Conservation (phyloP, 2,888 invertebrate species). For the Cantharis flavilabris region DNA sequence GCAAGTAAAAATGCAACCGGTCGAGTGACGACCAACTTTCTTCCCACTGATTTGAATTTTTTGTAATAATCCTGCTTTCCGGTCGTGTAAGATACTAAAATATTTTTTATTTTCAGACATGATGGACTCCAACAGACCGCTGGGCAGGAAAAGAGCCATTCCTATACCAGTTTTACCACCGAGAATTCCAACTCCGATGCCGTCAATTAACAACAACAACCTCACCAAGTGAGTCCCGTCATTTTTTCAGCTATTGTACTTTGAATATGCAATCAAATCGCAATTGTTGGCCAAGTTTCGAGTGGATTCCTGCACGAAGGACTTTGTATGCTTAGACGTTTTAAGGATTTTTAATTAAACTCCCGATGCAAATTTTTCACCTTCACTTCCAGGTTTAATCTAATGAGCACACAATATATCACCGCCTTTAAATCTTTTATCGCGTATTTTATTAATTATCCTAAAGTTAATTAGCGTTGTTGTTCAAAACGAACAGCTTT, state of each 20-base stretch:
- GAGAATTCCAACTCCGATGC: conserved; percentile 63
- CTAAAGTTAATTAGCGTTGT: background rate
- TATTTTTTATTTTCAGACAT: background rate
- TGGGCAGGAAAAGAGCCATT: conserved; percentile 46
- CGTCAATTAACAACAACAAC: conserved; percentile 56
- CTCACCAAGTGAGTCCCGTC: conserved; percentile 51
- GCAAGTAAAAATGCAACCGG: background rate
- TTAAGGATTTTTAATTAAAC: background rate
- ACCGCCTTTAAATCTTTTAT: background rate
- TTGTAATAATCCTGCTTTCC: background rate
- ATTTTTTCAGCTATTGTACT: background rate
- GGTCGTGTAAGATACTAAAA: background rate
- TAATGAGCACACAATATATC: background rate
- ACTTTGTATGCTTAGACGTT: background rate
- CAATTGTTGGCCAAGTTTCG: background rate
- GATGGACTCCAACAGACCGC: conserved; percentile 35
- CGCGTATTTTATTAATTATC: background rate
- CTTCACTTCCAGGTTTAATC: background rate
- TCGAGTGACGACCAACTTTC: background rate
- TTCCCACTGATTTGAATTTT: background rate
- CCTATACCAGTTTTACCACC: conserved; percentile 62
- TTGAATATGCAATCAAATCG: background rate
- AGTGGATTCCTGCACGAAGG: background rate
- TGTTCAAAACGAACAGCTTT: background rate
- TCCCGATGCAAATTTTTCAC: background rate